Conservation (phyloP, 2,113 vertebrate genomes). For the Chunga burmeisteri region DNA sequence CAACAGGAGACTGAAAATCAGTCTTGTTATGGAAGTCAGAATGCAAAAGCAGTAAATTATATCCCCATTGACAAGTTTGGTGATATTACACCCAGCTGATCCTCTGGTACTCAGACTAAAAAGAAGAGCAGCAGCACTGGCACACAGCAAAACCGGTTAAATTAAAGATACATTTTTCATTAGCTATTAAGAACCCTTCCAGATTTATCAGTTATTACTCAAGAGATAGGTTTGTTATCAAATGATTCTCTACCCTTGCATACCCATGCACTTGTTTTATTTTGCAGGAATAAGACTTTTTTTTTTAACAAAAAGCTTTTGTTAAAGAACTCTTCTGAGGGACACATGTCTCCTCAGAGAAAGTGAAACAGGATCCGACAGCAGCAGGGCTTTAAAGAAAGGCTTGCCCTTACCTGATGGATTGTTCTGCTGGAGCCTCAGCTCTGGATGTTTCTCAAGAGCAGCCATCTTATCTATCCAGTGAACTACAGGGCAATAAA, state of each 20-base stretch:
- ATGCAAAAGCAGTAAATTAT: background rate
- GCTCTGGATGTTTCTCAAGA: conserved; percentile 63
- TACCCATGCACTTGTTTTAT: background rate
- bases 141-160: background rate
- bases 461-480: conserved; percentile 60
- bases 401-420: conserved; percentile 37
- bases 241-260: background rate
- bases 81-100: background rate
- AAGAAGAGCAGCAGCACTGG: background rate
- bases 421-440: conserved; percentile 53
- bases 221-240: background rate
- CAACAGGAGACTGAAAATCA: background rate
- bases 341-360: background rate
- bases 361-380: background rate
- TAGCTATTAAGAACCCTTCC: background rate
- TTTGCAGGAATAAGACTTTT: background rate
- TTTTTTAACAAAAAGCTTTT: background rate
- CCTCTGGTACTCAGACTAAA: background rate
- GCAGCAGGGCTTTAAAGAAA: background rate
- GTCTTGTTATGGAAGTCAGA: background rate
- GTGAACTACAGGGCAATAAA: background rate
- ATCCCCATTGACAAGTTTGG: background rate
- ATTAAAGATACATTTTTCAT: background rate
- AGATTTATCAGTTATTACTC: background rate
- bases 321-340: background rate